These are phyloP conservation scores for Phymatocera aterrima DNA, from an alignment of 2,888 invertebrate species.

Conservation along the genomic window DNA sequence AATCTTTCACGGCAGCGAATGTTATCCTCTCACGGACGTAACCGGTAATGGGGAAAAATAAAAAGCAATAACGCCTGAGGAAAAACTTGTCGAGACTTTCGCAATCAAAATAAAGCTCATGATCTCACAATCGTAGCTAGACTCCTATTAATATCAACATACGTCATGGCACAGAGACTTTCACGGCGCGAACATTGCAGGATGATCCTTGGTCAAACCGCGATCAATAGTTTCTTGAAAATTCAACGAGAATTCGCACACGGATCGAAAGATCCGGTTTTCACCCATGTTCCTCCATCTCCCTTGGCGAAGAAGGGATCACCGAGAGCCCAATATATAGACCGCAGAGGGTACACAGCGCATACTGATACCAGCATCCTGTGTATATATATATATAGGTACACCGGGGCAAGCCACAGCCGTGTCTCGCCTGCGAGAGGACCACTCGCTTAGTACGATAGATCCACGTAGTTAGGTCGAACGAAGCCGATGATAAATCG, in stretches of 20 bases:
- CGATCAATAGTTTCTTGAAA: neutral
- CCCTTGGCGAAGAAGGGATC: neutral
- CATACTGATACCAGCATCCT: constrained; percentile 40
- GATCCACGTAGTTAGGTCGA: constrained; percentile 26
- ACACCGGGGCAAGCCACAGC: neutral
- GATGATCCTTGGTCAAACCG: neutral
- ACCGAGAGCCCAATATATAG: neutral
- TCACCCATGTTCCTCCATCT: neutral
- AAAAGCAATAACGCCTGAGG: neutral
- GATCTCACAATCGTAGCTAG: neutral
- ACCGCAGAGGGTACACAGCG: constrained; percentile 13
- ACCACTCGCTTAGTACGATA: constrained; percentile 20
- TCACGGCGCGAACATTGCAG: too few relatives aligned
- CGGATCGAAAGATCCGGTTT: neutral
- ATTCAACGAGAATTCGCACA: neutral
- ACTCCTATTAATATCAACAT: neutral
- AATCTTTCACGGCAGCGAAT: constrained; percentile 11
- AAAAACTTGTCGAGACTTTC: constrained; percentile 4
- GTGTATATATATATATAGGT: neutral
- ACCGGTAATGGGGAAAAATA: neutral
- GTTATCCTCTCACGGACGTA: neutral
- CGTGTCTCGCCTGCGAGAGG: constrained; percentile 22
- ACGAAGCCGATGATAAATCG: constrained; percentile 58
- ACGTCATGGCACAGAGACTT: constrained; percentile 1
- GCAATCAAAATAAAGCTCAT: neutral